phyloP scores from a whole-genome alignment of 2,797 vertebrate genomes.

The Momotus momota region DNA sequence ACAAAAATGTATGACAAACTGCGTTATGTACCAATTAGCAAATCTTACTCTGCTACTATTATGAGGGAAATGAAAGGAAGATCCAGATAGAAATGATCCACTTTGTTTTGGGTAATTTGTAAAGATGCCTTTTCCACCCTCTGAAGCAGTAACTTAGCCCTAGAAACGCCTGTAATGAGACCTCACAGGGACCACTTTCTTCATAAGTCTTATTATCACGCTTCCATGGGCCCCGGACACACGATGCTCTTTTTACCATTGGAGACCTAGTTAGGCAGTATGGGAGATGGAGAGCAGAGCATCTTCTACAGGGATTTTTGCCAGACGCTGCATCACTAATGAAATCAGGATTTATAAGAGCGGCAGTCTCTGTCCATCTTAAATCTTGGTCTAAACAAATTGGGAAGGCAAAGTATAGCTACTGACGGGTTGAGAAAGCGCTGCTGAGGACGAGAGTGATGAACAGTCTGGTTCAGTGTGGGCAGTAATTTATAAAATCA shows the following conservation, averaged over 20 bases:
- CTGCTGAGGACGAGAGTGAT: neutral
- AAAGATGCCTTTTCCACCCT: neutral
- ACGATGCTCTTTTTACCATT: neutral
- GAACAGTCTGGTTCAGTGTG: neutral
- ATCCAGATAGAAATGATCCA: neutral
- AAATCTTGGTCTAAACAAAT: slow-evolving; percentile 36
- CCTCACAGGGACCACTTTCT: slow-evolving; percentile 36
- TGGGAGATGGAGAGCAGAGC: neutral
- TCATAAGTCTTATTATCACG: neutral
- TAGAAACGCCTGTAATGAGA: slow-evolving; percentile 50
- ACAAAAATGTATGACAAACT: slow-evolving; percentile 43
- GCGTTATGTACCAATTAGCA: slow-evolving; percentile 41
- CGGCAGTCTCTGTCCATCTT: neutral
- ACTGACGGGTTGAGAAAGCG: neutral
- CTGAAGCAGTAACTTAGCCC: slow-evolving; percentile 34
- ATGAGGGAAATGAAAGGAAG: neutral
- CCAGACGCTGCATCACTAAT: neutral
- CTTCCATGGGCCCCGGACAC: neutral
- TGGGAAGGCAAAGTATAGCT: slow-evolving; percentile 10
- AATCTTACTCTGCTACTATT: neutral
- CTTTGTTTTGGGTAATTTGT: neutral
- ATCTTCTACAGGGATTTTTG: neutral
- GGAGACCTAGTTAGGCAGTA: neutral
- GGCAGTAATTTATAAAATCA: slow-evolving; percentile 51
- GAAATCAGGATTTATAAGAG: slow-evolving; percentile 17